Evolutionary conservation across 2,113 vertebrate genomes (phyloP).

Genomic region (Pogonocichla stellata): DNA sequence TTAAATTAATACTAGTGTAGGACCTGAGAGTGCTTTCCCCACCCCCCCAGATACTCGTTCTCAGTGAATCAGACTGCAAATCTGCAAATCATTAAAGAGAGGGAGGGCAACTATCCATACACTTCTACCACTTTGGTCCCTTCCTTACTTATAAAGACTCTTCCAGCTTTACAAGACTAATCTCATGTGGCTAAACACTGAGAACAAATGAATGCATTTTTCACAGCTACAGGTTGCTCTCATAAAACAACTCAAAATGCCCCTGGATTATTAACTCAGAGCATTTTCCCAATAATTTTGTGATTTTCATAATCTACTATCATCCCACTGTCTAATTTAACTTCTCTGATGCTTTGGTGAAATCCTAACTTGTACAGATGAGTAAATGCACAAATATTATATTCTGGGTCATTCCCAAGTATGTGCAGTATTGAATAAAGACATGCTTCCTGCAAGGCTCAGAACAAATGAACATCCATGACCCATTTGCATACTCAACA

Average conservation of each 20-base stretch:
- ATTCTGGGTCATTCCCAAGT: not conserved
- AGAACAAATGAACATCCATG: not conserved
- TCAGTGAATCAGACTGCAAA: not conserved
- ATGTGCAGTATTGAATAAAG: not conserved
- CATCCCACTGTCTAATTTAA: not conserved
- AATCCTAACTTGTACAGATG: not conserved
- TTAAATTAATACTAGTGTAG: not conserved
- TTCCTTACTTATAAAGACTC: not conserved
- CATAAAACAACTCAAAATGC: not conserved
- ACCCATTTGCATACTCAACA: constrained; percentile 12
- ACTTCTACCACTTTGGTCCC: not conserved
- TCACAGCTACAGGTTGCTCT: not conserved
- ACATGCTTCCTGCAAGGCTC: not conserved
- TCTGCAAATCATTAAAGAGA: not conserved
- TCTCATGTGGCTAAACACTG: not conserved
- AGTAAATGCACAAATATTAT: not conserved
- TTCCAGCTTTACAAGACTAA: not conserved
- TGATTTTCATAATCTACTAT: not conserved
- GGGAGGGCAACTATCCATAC: not conserved
- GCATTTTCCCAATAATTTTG: not conserved
- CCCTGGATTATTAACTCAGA: not conserved
- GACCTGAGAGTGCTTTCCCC: not conserved
- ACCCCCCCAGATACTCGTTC: not conserved
- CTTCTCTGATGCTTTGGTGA: not conserved
- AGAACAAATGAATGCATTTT: not conserved